Evolutionary conservation across 2,888 invertebrate genomes (phyloP).

Genomic region (Mythimna ferrago): DNA sequence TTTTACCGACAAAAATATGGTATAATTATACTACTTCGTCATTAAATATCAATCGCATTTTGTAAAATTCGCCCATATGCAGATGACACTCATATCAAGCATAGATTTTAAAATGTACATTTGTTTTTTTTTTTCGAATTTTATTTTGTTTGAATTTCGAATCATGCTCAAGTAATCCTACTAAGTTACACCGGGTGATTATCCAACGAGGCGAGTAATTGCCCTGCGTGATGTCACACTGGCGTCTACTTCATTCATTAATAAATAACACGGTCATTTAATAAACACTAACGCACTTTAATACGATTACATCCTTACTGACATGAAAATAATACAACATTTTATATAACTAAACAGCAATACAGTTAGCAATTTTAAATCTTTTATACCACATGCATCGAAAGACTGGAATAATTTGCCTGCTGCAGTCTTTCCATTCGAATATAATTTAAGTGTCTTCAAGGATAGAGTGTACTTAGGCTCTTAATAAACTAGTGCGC

Average conservation of each 20-base stretch:
- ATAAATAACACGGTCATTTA: conserved; percentile 16
- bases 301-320: conserved; percentile 12
- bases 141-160: conserved; percentile 6
- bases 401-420: no score
- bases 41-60: background rate
- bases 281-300: conserved; percentile 13
- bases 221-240: conserved; percentile 30
- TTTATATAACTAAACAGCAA: background rate
- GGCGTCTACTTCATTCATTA: conserved; percentile 39
- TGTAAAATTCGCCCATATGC: background rate
- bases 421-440: no score
- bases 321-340: background rate
- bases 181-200: conserved; percentile 34
- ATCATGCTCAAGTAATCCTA: conserved; percentile 24
- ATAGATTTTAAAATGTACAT: background rate
- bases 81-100: background rate
- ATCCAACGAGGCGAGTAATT: conserved; percentile 44
- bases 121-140: background rate
- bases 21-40: background rate
- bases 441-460: no score
- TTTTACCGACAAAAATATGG: background rate
- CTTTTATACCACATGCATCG: no score
- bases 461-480: no score
- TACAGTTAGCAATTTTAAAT: background rate
- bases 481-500: no score